Conservation (phyloP, 1,140 invertebrate species). For the Heliconius nattereri region DNA sequence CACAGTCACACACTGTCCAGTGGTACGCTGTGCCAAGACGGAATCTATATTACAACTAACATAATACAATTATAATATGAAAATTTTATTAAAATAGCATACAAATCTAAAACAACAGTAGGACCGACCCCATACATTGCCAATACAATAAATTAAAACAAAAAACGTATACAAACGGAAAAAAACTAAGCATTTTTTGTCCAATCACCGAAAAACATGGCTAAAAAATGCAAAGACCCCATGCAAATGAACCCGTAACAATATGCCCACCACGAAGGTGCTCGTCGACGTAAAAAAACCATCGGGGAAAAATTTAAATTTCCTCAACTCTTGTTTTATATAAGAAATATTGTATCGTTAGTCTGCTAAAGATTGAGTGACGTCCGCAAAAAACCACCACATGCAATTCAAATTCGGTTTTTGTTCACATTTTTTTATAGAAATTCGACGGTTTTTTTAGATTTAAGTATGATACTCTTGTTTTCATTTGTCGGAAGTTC, state of each 20-base stretch:
- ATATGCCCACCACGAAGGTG: constrained; percentile 64
- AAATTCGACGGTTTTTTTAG: constrained; percentile 68
- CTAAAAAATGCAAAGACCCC: constrained; percentile 50
- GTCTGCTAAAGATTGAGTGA: constrained; percentile 63
- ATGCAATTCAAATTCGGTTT: constrained; percentile 64
- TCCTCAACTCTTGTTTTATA: constrained; percentile 37
- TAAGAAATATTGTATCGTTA: constrained; percentile 71
- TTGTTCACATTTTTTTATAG: constrained; percentile 50
- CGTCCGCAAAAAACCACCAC: constrained; percentile 53
- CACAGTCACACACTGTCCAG: too few species aligned
- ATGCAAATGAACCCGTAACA: constrained; percentile 72
- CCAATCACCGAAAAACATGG: constrained; percentile 59
- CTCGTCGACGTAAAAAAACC: constrained; percentile 21
- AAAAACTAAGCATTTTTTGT: constrained; percentile 64
- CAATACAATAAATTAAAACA: constrained; percentile 49
- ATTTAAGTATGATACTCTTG: constrained; percentile 13
- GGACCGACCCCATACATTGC: constrained; percentile 34
- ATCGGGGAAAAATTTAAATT: constrained; percentile 62
- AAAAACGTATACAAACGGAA: constrained; percentile 31
- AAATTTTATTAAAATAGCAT: not conserved
- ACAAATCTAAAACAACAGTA: constrained; percentile 20
- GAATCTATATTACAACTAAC: too few species aligned
- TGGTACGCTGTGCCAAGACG: too few species aligned
- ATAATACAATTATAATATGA: too few species aligned
- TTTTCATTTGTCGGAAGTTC: constrained; percentile 52